Percentiles rank a stretch among this genome's conserved stretches.
Conservation (phyloP, 2,113 vertebrate genomes). For the Xenus cinereus region DNA sequence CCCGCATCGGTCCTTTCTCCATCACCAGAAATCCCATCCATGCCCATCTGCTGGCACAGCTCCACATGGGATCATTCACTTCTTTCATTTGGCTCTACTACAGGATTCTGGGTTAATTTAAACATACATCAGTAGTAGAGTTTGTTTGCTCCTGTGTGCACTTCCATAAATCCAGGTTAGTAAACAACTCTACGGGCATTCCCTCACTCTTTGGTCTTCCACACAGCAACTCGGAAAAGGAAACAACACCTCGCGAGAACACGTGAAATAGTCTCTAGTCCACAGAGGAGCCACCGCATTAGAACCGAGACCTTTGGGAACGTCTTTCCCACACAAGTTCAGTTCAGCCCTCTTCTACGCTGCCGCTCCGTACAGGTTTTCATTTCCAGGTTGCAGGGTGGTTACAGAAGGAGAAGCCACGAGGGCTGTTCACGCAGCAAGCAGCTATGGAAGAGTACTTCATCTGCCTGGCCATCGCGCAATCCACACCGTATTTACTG, state of each 20-base stretch:
- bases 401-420: neutral
- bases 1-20: neutral
- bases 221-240: neutral
- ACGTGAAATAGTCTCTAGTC: neutral
- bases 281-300: neutral
- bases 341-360: neutral
- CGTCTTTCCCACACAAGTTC: fast-evolving
- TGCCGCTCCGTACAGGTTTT: fast-evolving
- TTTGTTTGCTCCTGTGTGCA: neutral
- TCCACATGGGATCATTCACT: neutral
- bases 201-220: neutral
- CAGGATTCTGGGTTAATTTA: neutral
- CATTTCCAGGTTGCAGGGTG: neutral
- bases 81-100: neutral
- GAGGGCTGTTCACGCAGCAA: neutral
- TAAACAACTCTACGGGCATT: neutral
- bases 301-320: neutral
- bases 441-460: neutral
- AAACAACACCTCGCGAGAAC: neutral
- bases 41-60: neutral
- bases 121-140: neutral
- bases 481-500: neutral
- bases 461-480: neutral
- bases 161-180: neutral
- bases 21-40: neutral